These are phyloP conservation scores for Campopleginae sp. DNA, from an alignment of 2,888 invertebrate genomes.

Conservation along the genomic window DNA sequence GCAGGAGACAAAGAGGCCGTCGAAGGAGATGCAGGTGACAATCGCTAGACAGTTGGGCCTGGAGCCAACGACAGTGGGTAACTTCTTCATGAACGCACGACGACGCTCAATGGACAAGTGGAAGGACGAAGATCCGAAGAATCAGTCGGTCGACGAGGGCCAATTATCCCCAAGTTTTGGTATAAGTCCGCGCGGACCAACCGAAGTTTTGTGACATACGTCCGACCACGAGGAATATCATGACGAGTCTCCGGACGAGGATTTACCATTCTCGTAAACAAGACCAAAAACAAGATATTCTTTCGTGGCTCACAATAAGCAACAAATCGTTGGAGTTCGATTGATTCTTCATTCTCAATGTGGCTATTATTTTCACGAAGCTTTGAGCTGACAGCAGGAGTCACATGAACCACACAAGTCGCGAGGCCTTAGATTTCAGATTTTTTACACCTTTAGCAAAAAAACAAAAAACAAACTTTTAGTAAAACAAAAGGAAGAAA, in stretches of 20 bases:
- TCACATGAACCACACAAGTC: conserved; percentile 12
- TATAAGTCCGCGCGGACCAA: conserved; percentile 82
- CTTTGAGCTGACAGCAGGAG: conserved; percentile 35
- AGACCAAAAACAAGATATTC: conserved; percentile 39
- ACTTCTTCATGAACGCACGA: conserved; percentile 99
- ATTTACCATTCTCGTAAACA: conserved; percentile 82
- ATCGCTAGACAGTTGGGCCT: conserved; percentile 98
- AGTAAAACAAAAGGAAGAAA: not conserved
- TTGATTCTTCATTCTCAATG: conserved; percentile 10
- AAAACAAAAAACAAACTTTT: conserved; percentile 4
- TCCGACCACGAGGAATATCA: conserved; percentile 84
- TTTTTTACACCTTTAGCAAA: conserved; percentile 69
- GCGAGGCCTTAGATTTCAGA: conserved; percentile 58
- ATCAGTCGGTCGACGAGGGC: conserved; percentile 83
- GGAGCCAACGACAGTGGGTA: conserved; percentile 99
- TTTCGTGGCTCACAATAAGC: conserved; percentile 57
- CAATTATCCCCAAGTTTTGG: conserved; percentile 84
- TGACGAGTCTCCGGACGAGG: conserved; percentile 83
- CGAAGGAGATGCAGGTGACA: conserved; percentile 99
- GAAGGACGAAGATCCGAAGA: conserved; percentile 95
- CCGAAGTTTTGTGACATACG: conserved; percentile 84
- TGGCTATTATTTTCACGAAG: conserved; percentile 7
- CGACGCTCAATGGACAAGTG: conserved; percentile 99
- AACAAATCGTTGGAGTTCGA: conserved; percentile 30
- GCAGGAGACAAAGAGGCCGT: conserved; percentile 99